These are phyloP conservation scores for Myotis vivesi DNA, from an alignment of 2,797 vertebrate species.

Conservation along the genomic window DNA sequence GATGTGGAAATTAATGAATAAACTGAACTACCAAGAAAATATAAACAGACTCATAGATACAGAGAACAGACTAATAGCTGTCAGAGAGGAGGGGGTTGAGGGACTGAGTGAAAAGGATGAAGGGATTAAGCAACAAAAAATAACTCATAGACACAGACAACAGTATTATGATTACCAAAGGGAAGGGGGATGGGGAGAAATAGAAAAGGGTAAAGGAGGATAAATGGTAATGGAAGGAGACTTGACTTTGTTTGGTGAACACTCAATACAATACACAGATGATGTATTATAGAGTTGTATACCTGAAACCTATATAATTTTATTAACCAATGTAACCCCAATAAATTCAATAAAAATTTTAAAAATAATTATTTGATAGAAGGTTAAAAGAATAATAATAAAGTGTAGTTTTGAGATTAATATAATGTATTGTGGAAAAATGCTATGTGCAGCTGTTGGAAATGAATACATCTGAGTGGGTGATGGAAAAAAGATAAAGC, in stretches of 20 bases:
- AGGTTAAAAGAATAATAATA: background rate
- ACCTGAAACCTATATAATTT: background rate
- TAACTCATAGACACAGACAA: background rate
- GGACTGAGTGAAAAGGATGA: background rate
- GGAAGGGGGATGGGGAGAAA: background rate
- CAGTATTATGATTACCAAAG: background rate
- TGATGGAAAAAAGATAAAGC: conserved; percentile 44
- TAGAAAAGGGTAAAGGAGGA: background rate
- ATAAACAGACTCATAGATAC: background rate
- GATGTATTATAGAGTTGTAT: background rate
- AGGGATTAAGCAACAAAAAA: background rate
- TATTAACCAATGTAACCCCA: background rate
- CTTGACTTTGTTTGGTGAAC: background rate
- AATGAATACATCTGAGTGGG: conserved; percentile 51
- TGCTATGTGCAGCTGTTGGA: conserved; percentile 16
- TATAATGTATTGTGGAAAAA: conserved; percentile 54
- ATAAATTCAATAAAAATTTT: background rate
- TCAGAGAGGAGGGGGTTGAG: background rate
- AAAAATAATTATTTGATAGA: background rate
- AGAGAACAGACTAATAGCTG: background rate
- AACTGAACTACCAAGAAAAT: background rate
- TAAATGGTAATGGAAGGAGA: background rate
- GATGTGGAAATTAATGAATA: background rate
- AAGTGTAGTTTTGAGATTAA: conserved; percentile 64
- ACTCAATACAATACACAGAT: background rate